phyloP scores from a whole-genome alignment of 2,797 vertebrate genomes.

The Takifugu rubripes region DNA sequence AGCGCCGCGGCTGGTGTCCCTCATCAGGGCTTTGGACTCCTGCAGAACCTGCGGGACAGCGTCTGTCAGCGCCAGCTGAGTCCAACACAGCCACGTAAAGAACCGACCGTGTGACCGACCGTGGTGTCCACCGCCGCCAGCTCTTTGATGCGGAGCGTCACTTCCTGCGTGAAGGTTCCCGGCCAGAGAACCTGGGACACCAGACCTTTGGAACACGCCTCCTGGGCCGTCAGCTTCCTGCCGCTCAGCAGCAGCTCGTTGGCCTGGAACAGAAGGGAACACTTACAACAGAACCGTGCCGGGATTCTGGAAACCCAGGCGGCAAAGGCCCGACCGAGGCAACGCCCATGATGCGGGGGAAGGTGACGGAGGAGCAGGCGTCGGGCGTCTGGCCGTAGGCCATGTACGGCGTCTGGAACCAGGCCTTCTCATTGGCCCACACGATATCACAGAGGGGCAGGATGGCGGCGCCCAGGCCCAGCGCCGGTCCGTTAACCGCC shows the following conservation, averaged over 20 bases:
- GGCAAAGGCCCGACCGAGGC: constrained; percentile 85
- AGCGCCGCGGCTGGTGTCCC: constrained; percentile 84
- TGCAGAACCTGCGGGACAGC: constrained; percentile 82
- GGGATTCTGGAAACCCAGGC: background rate
- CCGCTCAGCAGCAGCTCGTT: constrained; percentile 94
- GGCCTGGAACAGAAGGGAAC: constrained; percentile 71
- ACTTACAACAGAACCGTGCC: background rate
- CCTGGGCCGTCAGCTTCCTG: constrained; percentile 94
- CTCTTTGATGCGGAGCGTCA: constrained; percentile 93
- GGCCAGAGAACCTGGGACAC: constrained; percentile 98
- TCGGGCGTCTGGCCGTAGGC: constrained; percentile 95
- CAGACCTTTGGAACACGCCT: constrained; percentile 92
- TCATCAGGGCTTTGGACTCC: constrained; percentile 94
- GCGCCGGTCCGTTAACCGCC: constrained; percentile 92
- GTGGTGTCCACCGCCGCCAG: constrained; percentile 88
- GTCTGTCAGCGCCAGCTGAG: background rate
- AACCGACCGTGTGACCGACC: constrained; percentile 66
- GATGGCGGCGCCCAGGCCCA: constrained; percentile 92
- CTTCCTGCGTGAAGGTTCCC: constrained; percentile 94
- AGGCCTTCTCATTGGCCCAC: constrained; percentile 98
- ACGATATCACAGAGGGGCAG: constrained; percentile 96
- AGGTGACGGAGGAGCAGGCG: constrained; percentile 91
- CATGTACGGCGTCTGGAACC: constrained; percentile 97
- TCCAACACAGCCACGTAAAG: too few species aligned
- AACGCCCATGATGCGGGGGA: constrained; percentile 94